Evolutionary conservation across 2,888 invertebrate species (phyloP), one percentile per base, ranked within the genome.

Genomic region (Drosophila algonquin): DNA sequence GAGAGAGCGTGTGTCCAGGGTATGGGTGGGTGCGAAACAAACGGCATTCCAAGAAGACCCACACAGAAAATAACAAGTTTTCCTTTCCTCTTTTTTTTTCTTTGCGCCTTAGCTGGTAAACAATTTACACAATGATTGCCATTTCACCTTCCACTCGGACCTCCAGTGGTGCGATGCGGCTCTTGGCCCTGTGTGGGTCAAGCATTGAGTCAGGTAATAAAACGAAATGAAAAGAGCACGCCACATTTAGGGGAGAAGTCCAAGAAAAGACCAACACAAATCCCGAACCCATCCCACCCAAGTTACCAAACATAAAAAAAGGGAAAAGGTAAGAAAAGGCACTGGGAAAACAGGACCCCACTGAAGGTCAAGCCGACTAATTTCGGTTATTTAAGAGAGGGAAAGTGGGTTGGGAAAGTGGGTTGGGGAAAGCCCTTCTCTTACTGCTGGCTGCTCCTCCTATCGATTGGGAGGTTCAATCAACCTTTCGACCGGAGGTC

Each of bases 381-480:
- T 72, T 81, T 68, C 71, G 79, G 78, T 82, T 81, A 83, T 82
- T 82, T 86, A 76, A 14, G 12, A 32, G 32, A 35, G 40, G n/a
- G 40, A 40, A 40, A 40, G 40, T 47, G 68, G 67, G 67, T 24
- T 16, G 55, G 54, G 52, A n/a, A n/a, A n/a, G n/a, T n/a, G n/a
- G 67, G 67, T 27, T 16, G 55, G 54, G 52, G 27, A 24, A 40
- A 63, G 57, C 55, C 58, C 54, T 58, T n/a, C 62, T 12, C 3
- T 14, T n/a, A 47, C 21, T 50, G 57, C 63, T 63, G 53, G 54
- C 61, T 52, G 59, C 61, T 58, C 48, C 30, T 21, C 51, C 35
- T 73, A 84, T 84, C 83, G 87, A 84, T 84, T 79, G 73, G 65
- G 30, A 69, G 81, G 84, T 84, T 84, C 84, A 84, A 87, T 84